Conservation (phyloP, 2,113 vertebrate genomes). For the Mesembrinibis cayennensis region DNA sequence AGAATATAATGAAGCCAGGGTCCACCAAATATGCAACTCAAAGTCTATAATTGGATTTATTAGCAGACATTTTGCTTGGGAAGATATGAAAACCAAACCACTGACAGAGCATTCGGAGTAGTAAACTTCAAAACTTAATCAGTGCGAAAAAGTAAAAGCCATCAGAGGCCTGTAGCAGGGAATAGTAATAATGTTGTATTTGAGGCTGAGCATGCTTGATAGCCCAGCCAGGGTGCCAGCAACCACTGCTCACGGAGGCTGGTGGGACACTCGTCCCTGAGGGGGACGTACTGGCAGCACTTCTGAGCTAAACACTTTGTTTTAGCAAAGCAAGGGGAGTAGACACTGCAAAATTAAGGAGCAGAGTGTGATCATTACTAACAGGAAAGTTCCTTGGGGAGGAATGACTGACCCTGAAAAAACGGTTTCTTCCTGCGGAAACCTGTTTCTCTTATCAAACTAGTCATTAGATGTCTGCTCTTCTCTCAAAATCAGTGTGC, state of each 20-base stretch:
- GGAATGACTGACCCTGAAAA: background rate
- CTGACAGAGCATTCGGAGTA: rapidly evolving
- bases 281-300: background rate
- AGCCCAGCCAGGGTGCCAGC: background rate
- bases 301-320: background rate
- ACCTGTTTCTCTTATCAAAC: background rate
- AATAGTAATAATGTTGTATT: background rate
- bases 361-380: background rate
- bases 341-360: background rate
- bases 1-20: background rate
- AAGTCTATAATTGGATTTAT: background rate
- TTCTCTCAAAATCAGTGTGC: background rate
- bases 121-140: background rate
- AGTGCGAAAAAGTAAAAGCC: background rate
- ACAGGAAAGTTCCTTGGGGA: background rate
- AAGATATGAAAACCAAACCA: background rate
- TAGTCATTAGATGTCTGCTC: background rate
- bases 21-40: background rate
- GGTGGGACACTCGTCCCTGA: background rate
- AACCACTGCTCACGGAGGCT: rapidly evolving
- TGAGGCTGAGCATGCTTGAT: background rate
- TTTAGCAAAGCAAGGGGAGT: background rate
- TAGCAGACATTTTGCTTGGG: background rate
- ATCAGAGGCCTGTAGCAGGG: background rate
- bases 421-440: background rate